phyloP scores from a whole-genome alignment of 2,113 vertebrate genomes.

The Machaerirhynchus nigripectus region DNA sequence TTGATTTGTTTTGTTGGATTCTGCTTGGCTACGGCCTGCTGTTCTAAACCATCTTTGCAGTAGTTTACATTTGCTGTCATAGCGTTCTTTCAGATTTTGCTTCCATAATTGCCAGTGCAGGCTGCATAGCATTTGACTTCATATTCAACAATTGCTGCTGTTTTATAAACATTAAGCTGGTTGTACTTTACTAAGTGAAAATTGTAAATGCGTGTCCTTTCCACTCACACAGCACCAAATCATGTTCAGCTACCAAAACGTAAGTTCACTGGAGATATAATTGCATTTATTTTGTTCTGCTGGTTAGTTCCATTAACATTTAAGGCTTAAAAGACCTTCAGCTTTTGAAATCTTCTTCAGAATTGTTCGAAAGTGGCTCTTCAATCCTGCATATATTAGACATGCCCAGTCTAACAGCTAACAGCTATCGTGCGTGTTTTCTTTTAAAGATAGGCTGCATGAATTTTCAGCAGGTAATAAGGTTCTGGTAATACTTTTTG shows the following conservation, averaged over 20 bases:
- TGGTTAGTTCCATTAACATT: background rate
- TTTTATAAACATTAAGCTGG: background rate
- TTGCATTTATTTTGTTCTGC: background rate
- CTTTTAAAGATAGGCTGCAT: background rate
- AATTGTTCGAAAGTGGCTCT: background rate
- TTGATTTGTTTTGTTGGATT: background rate
- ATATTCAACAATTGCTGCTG: background rate
- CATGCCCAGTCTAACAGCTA: background rate
- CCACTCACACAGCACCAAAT: background rate
- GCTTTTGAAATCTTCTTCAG: background rate
- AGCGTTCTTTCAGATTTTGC: background rate
- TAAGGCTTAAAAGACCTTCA: background rate
- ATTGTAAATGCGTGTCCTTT: background rate
- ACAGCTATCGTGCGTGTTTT: background rate
- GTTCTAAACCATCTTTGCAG: background rate
- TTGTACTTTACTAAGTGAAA: background rate
- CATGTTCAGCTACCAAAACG: background rate
- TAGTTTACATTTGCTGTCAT: background rate
- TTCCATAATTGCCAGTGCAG: background rate
- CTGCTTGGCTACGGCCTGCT: background rate
- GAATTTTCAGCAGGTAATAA: background rate
- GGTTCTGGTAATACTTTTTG: background rate
- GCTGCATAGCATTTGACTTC: background rate
- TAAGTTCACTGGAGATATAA: background rate
- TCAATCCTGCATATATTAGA: background rate